A percentile compares a stretch with the other conserved stretches of the same genome.
Evolutionary conservation across 2,888 invertebrate genomes (phyloP).

Genomic region (Xanthia icteritia): DNA sequence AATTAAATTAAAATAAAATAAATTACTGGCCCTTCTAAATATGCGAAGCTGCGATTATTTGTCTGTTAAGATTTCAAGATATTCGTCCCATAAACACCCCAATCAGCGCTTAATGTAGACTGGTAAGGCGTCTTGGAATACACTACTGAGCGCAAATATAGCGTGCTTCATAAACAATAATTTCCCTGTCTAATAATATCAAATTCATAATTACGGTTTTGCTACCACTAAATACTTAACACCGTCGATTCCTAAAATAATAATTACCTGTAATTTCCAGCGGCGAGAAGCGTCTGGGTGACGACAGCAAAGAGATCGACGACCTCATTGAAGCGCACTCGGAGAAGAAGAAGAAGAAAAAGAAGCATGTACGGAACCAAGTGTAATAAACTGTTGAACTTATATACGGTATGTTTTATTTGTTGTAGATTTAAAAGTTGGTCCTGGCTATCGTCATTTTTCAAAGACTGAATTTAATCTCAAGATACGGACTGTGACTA

Average conservation of each 20-base stretch:
- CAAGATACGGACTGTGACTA: no score
- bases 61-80: not conserved
- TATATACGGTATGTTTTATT: slow-evolving; percentile 16
- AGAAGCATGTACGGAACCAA: slow-evolving; percentile 83
- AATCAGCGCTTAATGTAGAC: no score
- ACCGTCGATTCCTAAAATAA: not conserved
- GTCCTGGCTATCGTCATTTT: no score
- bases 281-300: slow-evolving; percentile 87
- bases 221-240: not conserved
- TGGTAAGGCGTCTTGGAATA: no score
- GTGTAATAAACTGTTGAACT: slow-evolving; percentile 36
- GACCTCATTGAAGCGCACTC: slow-evolving; percentile 85
- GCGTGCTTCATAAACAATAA: not conserved
- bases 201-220: not conserved
- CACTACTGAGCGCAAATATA: not conserved
- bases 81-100: not conserved
- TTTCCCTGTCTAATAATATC: not conserved
- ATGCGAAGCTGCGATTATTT: not conserved
- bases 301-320: slow-evolving; percentile 87
- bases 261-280: slow-evolving; percentile 68
- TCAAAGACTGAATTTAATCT: no score
- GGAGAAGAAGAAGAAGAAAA: slow-evolving; percentile 87
- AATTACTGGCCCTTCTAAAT: not conserved
- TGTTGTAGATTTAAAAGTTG: not conserved
- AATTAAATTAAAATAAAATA: no score